These are phyloP conservation scores for Dolichallabes microphthalmus DNA, from an alignment of 2,113 vertebrate species.

Conservation along the genomic window DNA sequence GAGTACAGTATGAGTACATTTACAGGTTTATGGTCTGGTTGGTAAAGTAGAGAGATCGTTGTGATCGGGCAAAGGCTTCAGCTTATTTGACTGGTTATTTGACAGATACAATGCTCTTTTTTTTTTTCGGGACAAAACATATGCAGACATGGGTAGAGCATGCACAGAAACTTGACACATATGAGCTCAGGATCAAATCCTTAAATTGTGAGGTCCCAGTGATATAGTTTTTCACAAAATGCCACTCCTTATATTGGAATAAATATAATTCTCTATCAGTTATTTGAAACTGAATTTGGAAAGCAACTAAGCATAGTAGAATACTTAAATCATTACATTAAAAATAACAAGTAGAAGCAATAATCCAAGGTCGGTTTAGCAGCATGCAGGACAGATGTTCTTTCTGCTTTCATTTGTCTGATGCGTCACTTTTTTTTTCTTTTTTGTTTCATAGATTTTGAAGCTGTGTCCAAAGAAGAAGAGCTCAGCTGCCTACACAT, in stretches of 20 bases:
- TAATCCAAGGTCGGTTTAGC: not conserved
- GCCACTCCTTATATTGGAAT: not conserved
- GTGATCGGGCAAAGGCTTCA: not conserved
- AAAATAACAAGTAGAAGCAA: not conserved
- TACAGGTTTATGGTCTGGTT: not conserved
- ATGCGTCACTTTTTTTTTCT: constrained; percentile 5
- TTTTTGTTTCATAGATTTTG: constrained; percentile 79
- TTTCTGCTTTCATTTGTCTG: not conserved
- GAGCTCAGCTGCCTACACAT: constrained; percentile 92
- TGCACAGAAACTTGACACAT: not conserved
- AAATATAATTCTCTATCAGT: not conserved
- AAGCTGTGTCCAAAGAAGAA: constrained; percentile 99
- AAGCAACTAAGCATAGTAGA: not conserved
- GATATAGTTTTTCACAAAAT: not conserved
- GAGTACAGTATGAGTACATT: not conserved
- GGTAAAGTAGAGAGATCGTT: not conserved
- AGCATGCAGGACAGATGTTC: not conserved
- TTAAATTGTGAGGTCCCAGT: not conserved
- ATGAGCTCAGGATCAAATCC: not conserved
- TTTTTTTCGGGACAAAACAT: no score
- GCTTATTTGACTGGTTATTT: not conserved
- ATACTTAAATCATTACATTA: not conserved
- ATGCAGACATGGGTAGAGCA: not conserved
- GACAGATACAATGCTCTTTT: not conserved
- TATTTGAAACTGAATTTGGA: not conserved